phyloP scores from a whole-genome alignment of 2,888 invertebrate genomes.

The Agrypnus murinus region DNA sequence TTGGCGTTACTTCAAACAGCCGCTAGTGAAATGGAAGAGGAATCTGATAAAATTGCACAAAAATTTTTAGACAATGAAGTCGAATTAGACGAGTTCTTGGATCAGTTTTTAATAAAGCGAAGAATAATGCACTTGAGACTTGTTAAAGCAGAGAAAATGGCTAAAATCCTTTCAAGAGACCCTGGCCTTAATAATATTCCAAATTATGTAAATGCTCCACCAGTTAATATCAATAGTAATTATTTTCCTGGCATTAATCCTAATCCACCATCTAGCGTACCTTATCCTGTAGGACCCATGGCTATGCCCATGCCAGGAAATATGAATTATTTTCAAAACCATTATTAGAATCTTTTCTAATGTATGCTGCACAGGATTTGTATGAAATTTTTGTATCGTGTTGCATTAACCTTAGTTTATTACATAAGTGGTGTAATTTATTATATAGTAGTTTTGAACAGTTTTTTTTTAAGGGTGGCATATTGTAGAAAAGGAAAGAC shows the following conservation, averaged over 20 bases:
- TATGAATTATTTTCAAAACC: conserved; percentile 65
- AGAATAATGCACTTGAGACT: conserved; percentile 87
- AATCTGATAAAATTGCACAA: conserved; percentile 89
- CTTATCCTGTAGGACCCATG: conserved; percentile 83
- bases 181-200: conserved; percentile 63
- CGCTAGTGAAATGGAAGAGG: conserved; percentile 94
- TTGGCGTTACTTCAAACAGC: conserved; percentile 92
- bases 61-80: conserved; percentile 84
- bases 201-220: conserved; percentile 69
- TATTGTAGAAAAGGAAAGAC: too few relatives aligned
- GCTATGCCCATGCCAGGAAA: conserved; percentile 85
- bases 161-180: conserved; percentile 77
- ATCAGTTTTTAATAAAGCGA: conserved; percentile 85
- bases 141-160: conserved; percentile 95
- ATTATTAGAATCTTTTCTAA: conserved; percentile 58
- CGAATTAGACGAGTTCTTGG: conserved; percentile 88
- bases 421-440: too few relatives aligned
- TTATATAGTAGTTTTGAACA: too few relatives aligned
- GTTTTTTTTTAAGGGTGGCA: too few relatives aligned
- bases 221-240: conserved; percentile 65
- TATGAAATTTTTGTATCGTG: too few relatives aligned
- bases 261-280: conserved; percentile 71
- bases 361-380: background rate
- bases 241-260: conserved; percentile 72
- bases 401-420: too few relatives aligned